These are phyloP conservation scores for Pachliopta kotzebuea DNA, from an alignment of 2,888 invertebrate species.

Conservation along the genomic window DNA sequence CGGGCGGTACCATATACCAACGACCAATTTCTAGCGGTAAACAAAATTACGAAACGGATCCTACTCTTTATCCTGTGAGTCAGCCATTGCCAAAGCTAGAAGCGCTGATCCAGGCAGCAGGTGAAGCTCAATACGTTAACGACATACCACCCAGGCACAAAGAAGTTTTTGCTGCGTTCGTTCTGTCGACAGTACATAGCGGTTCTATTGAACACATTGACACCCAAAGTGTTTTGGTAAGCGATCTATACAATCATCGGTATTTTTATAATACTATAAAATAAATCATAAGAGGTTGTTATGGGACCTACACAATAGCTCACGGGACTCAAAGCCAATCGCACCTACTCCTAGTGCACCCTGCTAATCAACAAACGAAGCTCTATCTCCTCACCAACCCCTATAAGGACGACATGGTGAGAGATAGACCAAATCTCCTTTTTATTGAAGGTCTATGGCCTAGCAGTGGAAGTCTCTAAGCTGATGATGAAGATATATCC, in stretches of 20 bases:
- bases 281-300: no score
- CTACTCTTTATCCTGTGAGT: conserved; percentile 83
- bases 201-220: conserved; percentile 82
- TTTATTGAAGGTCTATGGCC: no score
- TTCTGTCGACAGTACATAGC: conserved; percentile 78
- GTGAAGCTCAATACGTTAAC: conserved; percentile 84
- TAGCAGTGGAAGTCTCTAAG: no score
- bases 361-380: no score
- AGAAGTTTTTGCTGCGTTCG: conserved; percentile 86
- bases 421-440: no score
- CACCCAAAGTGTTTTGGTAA: conserved; percentile 81
- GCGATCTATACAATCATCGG: conserved; percentile 26
- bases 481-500: no score
- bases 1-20: conserved; percentile 74
- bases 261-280: no score
- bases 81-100: conserved; percentile 85
- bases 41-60: conserved; percentile 81
- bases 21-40: conserved; percentile 82
- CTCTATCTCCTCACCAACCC: no score
- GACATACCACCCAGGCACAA: conserved; percentile 80
- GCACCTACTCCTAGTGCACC: no score
- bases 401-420: no score
- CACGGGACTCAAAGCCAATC: no score
- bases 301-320: no score
- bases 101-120: conserved; percentile 79